Percentiles rank a stretch among this genome's conserved stretches.
Evolutionary conservation across 1,140 invertebrate genomes (phyloP).

Genomic region (Venturia canescens): DNA sequence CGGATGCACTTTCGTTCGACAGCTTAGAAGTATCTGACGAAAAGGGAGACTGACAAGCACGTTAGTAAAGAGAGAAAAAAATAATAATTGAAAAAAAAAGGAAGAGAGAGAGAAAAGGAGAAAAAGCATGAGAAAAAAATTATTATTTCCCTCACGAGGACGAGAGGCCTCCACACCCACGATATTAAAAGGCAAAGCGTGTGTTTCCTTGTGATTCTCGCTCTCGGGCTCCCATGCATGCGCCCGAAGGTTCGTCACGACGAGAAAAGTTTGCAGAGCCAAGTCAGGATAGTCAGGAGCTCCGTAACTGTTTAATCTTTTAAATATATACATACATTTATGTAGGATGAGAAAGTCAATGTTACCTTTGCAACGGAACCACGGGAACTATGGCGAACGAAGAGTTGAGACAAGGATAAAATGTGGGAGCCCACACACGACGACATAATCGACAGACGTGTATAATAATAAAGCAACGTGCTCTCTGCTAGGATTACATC

Average conservation of each 20-base stretch:
- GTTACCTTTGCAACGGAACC: slow-evolving; percentile 48
- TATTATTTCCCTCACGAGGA: slow-evolving; percentile 13
- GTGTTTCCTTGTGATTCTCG: slow-evolving; percentile 19
- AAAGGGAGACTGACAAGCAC: slow-evolving; percentile 15
- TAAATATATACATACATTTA: slow-evolving; percentile 39
- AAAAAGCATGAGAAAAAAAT: not conserved
- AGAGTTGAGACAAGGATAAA: slow-evolving; percentile 28
- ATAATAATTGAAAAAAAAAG: not conserved
- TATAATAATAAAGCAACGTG: slow-evolving; percentile 46
- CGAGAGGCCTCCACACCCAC: slow-evolving; percentile 34
- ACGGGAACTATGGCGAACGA: slow-evolving; percentile 28
- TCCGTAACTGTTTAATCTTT: not conserved
- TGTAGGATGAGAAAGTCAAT: slow-evolving; percentile 55
- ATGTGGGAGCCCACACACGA: slow-evolving; percentile 52
- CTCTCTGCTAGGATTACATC: slow-evolving; percentile 42
- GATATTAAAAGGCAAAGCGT: slow-evolving; percentile 34
- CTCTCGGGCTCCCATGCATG: slow-evolving; percentile 27
- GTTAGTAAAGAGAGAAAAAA: not conserved
- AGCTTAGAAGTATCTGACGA: not conserved
- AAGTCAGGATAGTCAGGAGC: slow-evolving; percentile 15
- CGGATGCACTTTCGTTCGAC: not conserved
- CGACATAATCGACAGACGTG: slow-evolving; percentile 55
- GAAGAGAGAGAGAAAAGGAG: not conserved
- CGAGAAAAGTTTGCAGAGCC: slow-evolving; percentile 18
- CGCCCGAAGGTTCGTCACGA: slow-evolving; percentile 42